A percentile compares a stretch with the other conserved stretches of the same genome.
These are phyloP conservation scores for Spodoptera picta DNA, from an alignment of 2,888 invertebrate genomes.

Conservation along the genomic window DNA sequence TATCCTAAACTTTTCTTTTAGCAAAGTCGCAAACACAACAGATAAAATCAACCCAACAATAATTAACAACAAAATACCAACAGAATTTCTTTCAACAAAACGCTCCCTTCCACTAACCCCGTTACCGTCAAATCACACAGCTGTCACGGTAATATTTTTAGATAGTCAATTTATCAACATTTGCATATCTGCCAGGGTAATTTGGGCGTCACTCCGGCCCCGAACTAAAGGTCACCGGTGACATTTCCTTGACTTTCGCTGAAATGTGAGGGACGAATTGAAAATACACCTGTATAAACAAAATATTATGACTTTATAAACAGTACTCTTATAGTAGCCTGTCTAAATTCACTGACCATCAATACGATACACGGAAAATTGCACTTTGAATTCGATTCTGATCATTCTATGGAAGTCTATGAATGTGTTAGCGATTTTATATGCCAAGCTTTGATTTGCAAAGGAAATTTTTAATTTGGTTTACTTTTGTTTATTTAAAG, in stretches of 20 bases:
- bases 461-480: background rate
- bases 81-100: no score
- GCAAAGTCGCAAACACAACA: no score
- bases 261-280: conserved; percentile 65
- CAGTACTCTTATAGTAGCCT: conserved; percentile 25
- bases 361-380: conserved; percentile 32
- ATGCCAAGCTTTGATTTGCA: conserved; percentile 1
- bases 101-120: conserved; percentile 8
- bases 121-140: conserved; percentile 27
- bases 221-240: conserved; percentile 66
- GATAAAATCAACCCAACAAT: no score
- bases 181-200: conserved; percentile 68
- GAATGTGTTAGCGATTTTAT: conserved; percentile 11
- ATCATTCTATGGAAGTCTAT: conserved; percentile 5
- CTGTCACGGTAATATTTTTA: conserved; percentile 54
- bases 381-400: conserved; percentile 25
- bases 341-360: conserved; percentile 53
- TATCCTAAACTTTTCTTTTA: no score
- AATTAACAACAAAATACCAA: no score
- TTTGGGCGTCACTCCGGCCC: conserved; percentile 52
- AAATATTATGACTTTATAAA: background rate
- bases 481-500: no score
- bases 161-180: conserved; percentile 71
- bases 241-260: conserved; percentile 75
- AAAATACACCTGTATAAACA: conserved; percentile 51